These are phyloP conservation scores for Caenorhabditis doughertyi DNA, from an alignment of 2,888 invertebrate genomes.

Conservation along the genomic window DNA sequence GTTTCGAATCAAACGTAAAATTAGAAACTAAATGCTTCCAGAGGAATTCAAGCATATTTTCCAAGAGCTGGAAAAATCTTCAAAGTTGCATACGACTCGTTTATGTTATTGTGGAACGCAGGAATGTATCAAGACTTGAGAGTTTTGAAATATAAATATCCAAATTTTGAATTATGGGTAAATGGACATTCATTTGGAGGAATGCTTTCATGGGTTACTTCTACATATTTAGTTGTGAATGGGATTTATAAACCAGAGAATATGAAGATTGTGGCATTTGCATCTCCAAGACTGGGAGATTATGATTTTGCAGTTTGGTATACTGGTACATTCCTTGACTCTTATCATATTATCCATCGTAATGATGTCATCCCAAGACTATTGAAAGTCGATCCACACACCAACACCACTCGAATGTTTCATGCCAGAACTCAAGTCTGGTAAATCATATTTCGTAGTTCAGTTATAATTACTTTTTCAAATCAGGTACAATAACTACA, in stretches of 20 bases:
- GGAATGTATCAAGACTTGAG: constrained; percentile 47
- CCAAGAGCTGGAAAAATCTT: constrained; percentile 33
- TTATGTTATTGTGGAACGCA: constrained; percentile 48
- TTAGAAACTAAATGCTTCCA: background rate
- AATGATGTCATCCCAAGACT: constrained; percentile 1
- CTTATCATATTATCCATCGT: constrained; percentile 49
- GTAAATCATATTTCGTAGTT: background rate
- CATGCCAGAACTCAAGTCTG: constrained; percentile 53
- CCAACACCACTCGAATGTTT: constrained; percentile 26
- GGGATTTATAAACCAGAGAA: constrained; percentile 40
- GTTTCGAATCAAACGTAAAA: background rate
- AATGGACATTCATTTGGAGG: constrained; percentile 58
- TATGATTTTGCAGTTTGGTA: constrained; percentile 46
- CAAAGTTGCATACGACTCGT: constrained; percentile 43
- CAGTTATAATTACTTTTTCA: background rate
- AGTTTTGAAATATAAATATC: constrained; percentile 41
- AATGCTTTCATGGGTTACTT: constrained; percentile 18
- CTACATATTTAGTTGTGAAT: constrained; percentile 13
- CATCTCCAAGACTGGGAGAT: constrained; percentile 16
- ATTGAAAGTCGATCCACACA: constrained; percentile 11
- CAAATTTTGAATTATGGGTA: constrained; percentile 46
- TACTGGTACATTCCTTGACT: constrained; percentile 39
- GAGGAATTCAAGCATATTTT: constrained; percentile 34
- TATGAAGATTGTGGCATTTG: constrained; percentile 48
- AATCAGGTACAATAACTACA: constrained; percentile 56